These are phyloP conservation scores for Anniella stebbinsi DNA, from an alignment of 2,797 vertebrate genomes.

Conservation along the genomic window DNA sequence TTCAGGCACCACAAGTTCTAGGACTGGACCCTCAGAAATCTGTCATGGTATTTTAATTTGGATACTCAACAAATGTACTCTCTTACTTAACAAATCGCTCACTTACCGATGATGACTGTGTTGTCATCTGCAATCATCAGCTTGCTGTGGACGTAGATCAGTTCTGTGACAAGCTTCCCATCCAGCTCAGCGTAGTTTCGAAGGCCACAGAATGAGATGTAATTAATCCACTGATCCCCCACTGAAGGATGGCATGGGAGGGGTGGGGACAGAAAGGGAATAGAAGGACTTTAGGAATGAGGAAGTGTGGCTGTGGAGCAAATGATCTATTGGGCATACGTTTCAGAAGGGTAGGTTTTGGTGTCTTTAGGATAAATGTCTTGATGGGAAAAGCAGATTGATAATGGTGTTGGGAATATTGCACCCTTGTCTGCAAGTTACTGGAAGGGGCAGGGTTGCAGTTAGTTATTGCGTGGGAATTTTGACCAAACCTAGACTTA, in stretches of 20 bases:
- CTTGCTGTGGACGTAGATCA: conserved; percentile 98
- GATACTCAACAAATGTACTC: accelerated
- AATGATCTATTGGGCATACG: background rate
- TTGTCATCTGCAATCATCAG: conserved; percentile 95
- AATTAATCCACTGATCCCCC: conserved; percentile 95
- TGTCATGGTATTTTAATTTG: background rate
- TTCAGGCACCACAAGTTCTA: background rate
- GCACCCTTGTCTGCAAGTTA: background rate
- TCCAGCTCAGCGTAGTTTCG: conserved; percentile 92
- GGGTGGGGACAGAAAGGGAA: background rate
- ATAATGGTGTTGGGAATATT: background rate
- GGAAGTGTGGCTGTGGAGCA: background rate
- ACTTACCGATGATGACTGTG: conserved; percentile 95
- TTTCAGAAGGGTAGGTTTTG: background rate
- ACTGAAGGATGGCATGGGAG: conserved; percentile 80
- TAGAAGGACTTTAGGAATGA: background rate
- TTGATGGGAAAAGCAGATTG: background rate
- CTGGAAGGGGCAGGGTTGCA: too few relatives aligned
- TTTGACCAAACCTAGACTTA: too few relatives aligned
- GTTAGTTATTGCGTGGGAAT: too few relatives aligned
- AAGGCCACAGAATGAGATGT: conserved; percentile 93
- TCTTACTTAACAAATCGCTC: background rate
- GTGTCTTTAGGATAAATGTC: background rate
- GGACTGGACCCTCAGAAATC: background rate
- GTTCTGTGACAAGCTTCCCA: conserved; percentile 91